Evolutionary conservation across 2,113 vertebrate genomes (phyloP), one percentile per base, ranked within the genome.

Genomic region (Nanorana parkeri): DNA sequence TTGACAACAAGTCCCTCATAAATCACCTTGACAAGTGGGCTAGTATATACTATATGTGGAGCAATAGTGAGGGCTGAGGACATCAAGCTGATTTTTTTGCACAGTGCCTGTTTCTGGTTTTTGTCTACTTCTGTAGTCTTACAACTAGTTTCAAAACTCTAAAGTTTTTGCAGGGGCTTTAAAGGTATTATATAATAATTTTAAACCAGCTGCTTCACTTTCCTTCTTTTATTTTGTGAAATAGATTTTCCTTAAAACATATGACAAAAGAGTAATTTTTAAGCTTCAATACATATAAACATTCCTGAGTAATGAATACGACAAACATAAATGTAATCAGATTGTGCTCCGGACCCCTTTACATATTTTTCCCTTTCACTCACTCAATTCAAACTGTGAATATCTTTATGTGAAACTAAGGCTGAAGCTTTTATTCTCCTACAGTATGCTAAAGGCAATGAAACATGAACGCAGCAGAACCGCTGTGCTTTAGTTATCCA

Each of bases 291-390:
- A 63, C 36, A 52, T 61, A 47, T 32, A 56, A 74, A n/a, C 80
- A 73, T 77, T 77, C 29, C 28, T 16, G 26, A 60, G 28, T n/a
- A 78, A 77, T 85, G 83, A 77, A 84, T 86, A 85, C 81, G 54
- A 73, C 79, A 75, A 80, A 88, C 76, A 71, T 86, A 87, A 90
- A 88, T 90, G 87, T 86, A 88, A 91, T 86, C 87, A 87, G 83
- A 69, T 86, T 85, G 83, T 24, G 84, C 82, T 61, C 71, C 65
- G 10, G 78, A 85, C 84, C 71, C 85, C 20, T 64, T 72, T 72
- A 78, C 72, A 85, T 84, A 2, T 61, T 75, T 77, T 63, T 61
- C 23, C 16, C 17, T 80, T 71, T 67, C 77, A 20, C 82, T 69
- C 56, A 78, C 65, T 81, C 78, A n/a, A 69, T 69, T 77, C 63